Conservation (phyloP, 2,797 vertebrate genomes). For the Sus cebifrons region DNA sequence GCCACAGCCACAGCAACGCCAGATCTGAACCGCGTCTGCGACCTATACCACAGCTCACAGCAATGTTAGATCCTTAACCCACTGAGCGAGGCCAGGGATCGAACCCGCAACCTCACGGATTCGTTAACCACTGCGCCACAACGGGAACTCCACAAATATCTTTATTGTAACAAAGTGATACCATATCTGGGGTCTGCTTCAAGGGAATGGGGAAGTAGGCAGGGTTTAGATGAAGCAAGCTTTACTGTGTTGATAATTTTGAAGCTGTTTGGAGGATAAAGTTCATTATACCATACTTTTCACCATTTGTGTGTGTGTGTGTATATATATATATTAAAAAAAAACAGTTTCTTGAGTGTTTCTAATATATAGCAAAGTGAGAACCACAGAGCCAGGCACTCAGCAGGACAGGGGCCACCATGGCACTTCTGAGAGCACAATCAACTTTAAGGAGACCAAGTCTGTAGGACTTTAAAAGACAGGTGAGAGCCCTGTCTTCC, state of each 20-base stretch:
- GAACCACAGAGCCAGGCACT: neutral
- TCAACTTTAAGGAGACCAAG: neutral
- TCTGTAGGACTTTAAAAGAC: neutral
- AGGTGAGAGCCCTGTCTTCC: neutral
- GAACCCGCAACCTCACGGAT: no score
- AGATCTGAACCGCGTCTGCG: no score
- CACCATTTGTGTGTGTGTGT: slow-evolving; percentile 1
- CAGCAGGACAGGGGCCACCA: neutral
- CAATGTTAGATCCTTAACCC: no score
- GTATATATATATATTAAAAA: slow-evolving; percentile 4
- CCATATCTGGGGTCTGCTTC: slow-evolving; percentile 4
- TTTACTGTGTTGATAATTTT: neutral
- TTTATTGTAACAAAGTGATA: neutral
- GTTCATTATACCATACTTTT: neutral
- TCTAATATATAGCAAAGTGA: neutral
- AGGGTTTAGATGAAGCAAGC: neutral
- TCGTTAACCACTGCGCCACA: no score
- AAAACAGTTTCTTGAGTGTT: neutral
- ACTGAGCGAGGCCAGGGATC: no score
- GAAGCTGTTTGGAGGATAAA: slow-evolving; percentile 13
- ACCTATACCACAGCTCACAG: no score
- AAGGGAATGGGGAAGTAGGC: neutral
- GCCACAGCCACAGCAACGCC: no score
- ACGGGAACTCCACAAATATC: neutral
- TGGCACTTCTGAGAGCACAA: neutral